These are phyloP conservation scores for Agapornis roseicollis DNA, from an alignment of 2,113 vertebrate genomes.

Conservation along the genomic window DNA sequence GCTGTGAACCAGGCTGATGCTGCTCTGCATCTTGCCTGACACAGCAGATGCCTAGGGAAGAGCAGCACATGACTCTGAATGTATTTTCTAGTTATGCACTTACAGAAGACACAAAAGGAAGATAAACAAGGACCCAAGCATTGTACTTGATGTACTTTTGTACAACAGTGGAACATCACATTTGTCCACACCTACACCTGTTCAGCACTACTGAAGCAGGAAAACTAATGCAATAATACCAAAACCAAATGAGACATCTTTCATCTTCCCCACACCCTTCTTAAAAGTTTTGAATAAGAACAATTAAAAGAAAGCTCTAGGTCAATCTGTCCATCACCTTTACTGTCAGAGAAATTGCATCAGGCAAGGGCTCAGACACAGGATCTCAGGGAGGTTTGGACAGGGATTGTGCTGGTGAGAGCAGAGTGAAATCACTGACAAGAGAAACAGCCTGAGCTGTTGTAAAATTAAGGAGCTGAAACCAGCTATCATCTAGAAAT, in stretches of 20 bases:
- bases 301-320: background rate
- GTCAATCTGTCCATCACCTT: background rate
- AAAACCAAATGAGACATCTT: background rate
- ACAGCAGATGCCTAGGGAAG: background rate
- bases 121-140: background rate
- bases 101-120: background rate
- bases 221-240: background rate
- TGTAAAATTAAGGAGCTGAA: background rate
- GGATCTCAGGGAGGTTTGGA: background rate
- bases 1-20: background rate
- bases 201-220: background rate
- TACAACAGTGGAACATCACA: background rate
- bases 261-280: background rate
- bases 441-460: background rate
- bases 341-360: background rate
- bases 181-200: background rate
- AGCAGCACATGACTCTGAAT: background rate
- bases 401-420: background rate
- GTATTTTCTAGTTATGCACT: background rate
- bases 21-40: background rate
- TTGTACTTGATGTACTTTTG: background rate
- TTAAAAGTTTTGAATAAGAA: background rate
- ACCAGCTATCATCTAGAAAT: background rate
- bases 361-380: background rate
- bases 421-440: background rate